Evolutionary conservation across 2,888 invertebrate species (phyloP).

Genomic region (Pseudolycoriella hygida): DNA sequence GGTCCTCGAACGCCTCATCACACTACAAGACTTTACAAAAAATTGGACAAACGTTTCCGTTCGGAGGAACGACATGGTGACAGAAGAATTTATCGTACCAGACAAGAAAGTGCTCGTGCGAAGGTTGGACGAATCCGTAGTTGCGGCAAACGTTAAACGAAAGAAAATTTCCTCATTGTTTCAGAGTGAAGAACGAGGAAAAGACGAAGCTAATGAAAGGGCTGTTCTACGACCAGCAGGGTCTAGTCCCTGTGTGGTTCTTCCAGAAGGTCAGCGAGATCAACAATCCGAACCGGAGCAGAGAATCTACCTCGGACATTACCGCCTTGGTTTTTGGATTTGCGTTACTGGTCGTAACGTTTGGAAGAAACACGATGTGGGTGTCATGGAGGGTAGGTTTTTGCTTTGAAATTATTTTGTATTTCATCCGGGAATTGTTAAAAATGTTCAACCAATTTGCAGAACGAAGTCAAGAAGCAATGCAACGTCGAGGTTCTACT

Average conservation of each 20-base stretch:
- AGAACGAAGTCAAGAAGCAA: slow-evolving; percentile 17
- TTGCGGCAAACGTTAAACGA: neutral
- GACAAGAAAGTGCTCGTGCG: slow-evolving; percentile 55
- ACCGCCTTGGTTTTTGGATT: slow-evolving; percentile 53
- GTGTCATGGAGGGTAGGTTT: slow-evolving; percentile 19
- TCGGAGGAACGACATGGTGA: slow-evolving; percentile 54
- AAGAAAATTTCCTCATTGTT: neutral
- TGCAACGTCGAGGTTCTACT: slow-evolving; percentile 42
- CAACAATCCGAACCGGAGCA: slow-evolving; percentile 22
- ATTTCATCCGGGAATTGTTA: neutral
- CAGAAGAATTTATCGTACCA: slow-evolving; percentile 42
- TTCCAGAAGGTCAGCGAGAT: slow-evolving; percentile 17
- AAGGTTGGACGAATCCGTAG: slow-evolving; percentile 38
- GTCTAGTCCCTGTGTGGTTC: slow-evolving; percentile 47
- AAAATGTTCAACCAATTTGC: slow-evolving; percentile 1
- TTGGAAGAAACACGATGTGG: slow-evolving; percentile 37
- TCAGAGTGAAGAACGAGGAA: slow-evolving; percentile 51
- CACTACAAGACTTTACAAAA: slow-evolving; percentile 51
- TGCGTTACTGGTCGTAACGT: slow-evolving; percentile 57
- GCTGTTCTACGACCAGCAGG: slow-evolving; percentile 46
- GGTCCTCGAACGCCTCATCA: slow-evolving; percentile 24
- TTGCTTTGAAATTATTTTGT: neutral
- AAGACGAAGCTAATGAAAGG: slow-evolving; percentile 51
- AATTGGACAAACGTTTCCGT: slow-evolving; percentile 58
- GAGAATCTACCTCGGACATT: slow-evolving; percentile 59